Evolutionary conservation across 2,113 vertebrate genomes (phyloP).

Genomic region (Megatriorchis doriae): DNA sequence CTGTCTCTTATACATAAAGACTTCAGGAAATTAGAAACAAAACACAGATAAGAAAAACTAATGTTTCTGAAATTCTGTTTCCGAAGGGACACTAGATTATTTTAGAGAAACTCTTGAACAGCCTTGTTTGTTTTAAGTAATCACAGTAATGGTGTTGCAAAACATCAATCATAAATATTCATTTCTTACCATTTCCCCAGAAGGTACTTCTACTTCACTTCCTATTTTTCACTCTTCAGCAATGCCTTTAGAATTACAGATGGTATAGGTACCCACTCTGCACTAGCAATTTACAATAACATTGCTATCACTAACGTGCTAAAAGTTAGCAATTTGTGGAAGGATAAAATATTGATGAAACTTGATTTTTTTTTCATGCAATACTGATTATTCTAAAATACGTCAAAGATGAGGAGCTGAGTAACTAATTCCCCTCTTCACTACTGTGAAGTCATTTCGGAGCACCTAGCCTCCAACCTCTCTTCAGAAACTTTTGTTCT

Average conservation of each 20-base stretch:
- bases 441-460: neutral
- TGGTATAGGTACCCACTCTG: fast-evolving
- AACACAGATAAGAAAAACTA: neutral
- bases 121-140: neutral
- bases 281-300: neutral
- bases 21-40: neutral
- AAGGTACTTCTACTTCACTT: neutral
- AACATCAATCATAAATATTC: neutral
- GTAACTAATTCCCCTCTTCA: neutral
- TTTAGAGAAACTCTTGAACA: neutral
- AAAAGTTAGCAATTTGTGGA: neutral
- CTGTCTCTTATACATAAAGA: neutral
- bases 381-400: neutral
- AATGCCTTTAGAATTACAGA: neutral
- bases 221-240: neutral
- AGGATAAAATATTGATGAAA: neutral
- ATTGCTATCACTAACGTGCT: neutral
- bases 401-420: neutral
- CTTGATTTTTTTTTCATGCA: neutral
- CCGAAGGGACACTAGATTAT: neutral
- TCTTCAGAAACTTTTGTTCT: neutral
- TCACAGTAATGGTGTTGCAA: neutral
- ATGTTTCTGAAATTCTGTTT: neutral
- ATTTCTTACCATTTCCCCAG: neutral
- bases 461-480: neutral